Evolutionary conservation across 2,797 vertebrate species (phyloP).

Genomic region (Gobionotothen gibberifrons): DNA sequence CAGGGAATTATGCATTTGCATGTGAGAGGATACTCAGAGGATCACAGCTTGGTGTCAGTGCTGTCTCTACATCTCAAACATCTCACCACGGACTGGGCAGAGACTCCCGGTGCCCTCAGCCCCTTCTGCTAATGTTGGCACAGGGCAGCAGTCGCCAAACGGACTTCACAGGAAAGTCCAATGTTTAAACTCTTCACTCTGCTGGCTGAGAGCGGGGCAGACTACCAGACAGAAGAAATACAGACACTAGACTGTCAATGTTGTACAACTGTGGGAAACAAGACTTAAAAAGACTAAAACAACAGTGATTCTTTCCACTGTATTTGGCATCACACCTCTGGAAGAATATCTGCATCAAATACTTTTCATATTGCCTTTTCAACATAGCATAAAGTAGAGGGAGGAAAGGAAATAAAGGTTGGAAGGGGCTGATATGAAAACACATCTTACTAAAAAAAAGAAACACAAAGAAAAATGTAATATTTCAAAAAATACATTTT

Average conservation of each 20-base stretch:
- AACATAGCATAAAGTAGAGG: neutral
- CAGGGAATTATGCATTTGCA: conserved; percentile 6
- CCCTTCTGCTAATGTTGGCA: conserved; percentile 76
- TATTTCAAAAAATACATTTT: no score
- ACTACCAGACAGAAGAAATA: conserved; percentile 57
- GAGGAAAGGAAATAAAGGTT: neutral
- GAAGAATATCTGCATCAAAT: neutral
- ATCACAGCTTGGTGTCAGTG: neutral
- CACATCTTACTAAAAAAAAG: no score
- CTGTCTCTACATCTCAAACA: conserved; percentile 43
- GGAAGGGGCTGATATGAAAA: no score
- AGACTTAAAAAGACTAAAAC: neutral
- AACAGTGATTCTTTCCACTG: neutral
- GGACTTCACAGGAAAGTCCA: conserved; percentile 83
- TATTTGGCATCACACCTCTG: neutral
- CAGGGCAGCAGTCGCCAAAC: conserved; percentile 58
- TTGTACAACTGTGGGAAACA: conserved; percentile 4
- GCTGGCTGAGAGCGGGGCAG: conserved; percentile 65
- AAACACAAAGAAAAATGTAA: no score
- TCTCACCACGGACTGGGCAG: conserved; percentile 83
- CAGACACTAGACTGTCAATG: conserved; percentile 13
- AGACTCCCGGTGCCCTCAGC: conserved; percentile 72
- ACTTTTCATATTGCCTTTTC: neutral
- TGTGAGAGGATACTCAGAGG: neutral
- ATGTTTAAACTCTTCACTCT: conserved; percentile 89